Percentiles rank a stretch among this genome's conserved stretches.
Conservation (phyloP, 2,113 vertebrate genomes). For the Aix galericulata region DNA sequence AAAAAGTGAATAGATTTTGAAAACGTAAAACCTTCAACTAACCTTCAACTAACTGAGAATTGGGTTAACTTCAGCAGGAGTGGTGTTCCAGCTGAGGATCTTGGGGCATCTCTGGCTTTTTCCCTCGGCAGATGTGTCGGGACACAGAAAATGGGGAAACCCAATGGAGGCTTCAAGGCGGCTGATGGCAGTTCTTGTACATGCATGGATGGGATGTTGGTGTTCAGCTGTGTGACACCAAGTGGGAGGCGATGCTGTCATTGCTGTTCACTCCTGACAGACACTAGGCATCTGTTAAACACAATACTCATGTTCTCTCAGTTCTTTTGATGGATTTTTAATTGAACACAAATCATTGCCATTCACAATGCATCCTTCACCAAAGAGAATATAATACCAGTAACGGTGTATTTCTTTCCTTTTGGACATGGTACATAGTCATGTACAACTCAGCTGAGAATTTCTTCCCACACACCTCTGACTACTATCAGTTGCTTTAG, state of each 20-base stretch:
- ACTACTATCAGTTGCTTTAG: background rate
- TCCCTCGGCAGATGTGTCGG: too few species aligned
- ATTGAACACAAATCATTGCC: background rate
- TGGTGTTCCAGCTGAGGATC: background rate
- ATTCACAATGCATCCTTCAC: background rate
- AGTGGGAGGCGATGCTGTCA: accelerated
- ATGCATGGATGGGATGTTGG: accelerated
- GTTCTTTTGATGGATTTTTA: background rate
- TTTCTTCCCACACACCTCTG: background rate
- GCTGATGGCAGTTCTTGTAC: background rate
- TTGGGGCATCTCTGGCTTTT: background rate
- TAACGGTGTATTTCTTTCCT: accelerated
- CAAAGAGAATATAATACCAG: background rate
- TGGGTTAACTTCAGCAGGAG: background rate
- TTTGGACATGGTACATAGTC: background rate
- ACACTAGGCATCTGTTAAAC: background rate
- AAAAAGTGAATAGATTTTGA: background rate
- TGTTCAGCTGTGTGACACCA: background rate
- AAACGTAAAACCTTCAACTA: background rate
- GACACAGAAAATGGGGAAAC: background rate
- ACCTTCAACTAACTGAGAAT: background rate
- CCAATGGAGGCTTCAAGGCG: background rate
- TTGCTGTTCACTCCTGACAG: background rate
- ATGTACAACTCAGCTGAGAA: background rate
- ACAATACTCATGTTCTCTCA: background rate